These are phyloP conservation scores for Bufo gargarizans DNA, from an alignment of 2,113 vertebrate genomes.

Conservation along the genomic window DNA sequence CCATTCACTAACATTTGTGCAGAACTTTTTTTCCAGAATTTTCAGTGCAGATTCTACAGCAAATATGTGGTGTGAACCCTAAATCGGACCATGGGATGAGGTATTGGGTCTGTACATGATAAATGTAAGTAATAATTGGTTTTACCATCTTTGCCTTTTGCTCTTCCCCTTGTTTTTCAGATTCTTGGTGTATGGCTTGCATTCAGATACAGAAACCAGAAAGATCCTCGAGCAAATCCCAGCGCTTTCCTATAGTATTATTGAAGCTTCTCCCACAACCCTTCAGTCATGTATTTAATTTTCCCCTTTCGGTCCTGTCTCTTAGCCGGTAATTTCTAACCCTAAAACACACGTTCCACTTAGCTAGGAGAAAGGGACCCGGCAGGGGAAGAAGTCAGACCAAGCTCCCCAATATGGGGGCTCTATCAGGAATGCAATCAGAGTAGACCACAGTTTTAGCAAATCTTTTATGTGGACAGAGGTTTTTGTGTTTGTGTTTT, in stretches of 20 bases:
- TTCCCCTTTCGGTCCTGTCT: conserved; percentile 21
- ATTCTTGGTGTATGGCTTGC: conserved; percentile 92
- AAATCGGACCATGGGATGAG: no score
- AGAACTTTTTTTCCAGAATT: no score
- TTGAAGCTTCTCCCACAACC: neutral
- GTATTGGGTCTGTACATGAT: no score
- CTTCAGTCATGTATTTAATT: conserved; percentile 43
- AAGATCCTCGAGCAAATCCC: conserved; percentile 90
- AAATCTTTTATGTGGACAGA: neutral
- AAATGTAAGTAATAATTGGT: neutral
- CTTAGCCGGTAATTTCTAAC: conserved; percentile 45
- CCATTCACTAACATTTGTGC: no score
- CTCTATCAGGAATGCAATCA: conserved; percentile 20
- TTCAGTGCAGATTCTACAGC: no score
- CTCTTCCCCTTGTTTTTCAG: conserved; percentile 64
- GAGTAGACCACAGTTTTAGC: neutral
- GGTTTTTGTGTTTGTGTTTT: neutral
- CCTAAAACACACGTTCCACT: conserved; percentile 13
- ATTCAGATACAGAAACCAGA: conserved; percentile 91
- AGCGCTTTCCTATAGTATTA: conserved; percentile 89
- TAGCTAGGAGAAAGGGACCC: conserved; percentile 36
- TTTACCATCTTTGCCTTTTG: neutral
- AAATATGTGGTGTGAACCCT: no score
- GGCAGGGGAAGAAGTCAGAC: conserved; percentile 41
- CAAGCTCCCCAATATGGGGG: neutral